Evolutionary conservation across 1,140 invertebrate genomes (phyloP).

Genomic region (Eubasilissa regina): DNA sequence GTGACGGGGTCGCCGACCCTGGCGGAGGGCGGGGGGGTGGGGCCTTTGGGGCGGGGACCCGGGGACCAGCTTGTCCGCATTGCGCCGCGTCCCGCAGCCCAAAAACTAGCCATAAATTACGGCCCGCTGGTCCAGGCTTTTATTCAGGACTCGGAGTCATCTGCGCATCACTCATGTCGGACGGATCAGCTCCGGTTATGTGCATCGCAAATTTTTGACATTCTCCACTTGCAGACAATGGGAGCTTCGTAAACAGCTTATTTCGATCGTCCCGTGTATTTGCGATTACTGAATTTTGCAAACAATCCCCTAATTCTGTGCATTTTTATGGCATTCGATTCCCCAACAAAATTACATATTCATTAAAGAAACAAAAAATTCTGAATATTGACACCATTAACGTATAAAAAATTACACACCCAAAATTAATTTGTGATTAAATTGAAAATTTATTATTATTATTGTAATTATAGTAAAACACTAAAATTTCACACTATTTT

Average conservation of each 20-base stretch:
- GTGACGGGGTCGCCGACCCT: constrained; percentile 16
- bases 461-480: too few species aligned
- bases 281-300: too few species aligned
- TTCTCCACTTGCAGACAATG: constrained; percentile 37
- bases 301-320: too few species aligned
- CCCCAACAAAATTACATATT: too few species aligned
- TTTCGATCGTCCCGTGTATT: not conserved
- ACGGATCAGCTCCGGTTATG: constrained; percentile 18
- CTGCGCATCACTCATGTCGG: constrained; percentile 33
- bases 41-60: not conserved
- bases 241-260: not conserved
- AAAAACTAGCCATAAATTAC: constrained; percentile 47
- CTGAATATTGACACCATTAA: too few species aligned
- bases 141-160: constrained; percentile 19
- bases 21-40: not conserved
- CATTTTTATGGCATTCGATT: too few species aligned
- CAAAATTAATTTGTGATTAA: too few species aligned
- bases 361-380: too few species aligned
- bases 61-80: constrained; percentile 25
- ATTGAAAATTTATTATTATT: too few species aligned
- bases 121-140: constrained; percentile 12
- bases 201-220: constrained; percentile 36
- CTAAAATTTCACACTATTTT: too few species aligned
- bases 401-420: too few species aligned
- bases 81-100: constrained; percentile 38